Evolutionary conservation across 1,140 invertebrate genomes (phyloP).

Genomic region (Chironomus striatipennis): DNA sequence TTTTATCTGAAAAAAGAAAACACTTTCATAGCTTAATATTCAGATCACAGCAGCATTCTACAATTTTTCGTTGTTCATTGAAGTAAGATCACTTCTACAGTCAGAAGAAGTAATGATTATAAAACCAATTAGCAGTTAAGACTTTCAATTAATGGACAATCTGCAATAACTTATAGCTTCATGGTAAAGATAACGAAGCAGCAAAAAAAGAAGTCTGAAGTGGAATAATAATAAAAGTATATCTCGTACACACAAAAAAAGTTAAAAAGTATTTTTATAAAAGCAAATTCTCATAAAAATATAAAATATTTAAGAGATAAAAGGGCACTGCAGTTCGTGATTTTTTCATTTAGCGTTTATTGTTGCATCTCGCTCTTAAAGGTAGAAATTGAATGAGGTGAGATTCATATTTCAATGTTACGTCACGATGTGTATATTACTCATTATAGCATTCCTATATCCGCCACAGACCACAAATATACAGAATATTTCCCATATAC

Average conservation of each 20-base stretch:
- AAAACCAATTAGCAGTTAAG: too few relatives aligned
- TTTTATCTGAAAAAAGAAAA: too few relatives aligned
- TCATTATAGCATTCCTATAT: constrained; percentile 10
- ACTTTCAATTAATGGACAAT: too few relatives aligned
- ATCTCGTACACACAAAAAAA: background rate
- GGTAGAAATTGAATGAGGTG: constrained; percentile 1
- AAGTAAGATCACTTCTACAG: too few relatives aligned
- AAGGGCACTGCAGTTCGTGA: constrained; percentile 18
- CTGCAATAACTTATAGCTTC: too few relatives aligned
- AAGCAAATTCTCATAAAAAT: background rate
- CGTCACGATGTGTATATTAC: background rate
- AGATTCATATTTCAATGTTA: constrained; percentile 14
- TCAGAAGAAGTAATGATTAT: too few relatives aligned
- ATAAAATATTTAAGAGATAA: constrained; percentile 10
- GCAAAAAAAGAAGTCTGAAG: too few relatives aligned
- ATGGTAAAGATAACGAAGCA: too few relatives aligned
- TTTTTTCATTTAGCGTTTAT: constrained; percentile 19
- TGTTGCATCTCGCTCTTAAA: background rate
- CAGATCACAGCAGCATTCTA: too few relatives aligned
- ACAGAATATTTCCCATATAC: background rate
- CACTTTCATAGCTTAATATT: too few relatives aligned
- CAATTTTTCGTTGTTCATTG: too few relatives aligned
- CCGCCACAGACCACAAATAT: constrained; percentile 5
- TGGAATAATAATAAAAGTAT: too few relatives aligned
- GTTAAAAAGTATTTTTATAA: constrained; percentile 1